Base-by-base conservation (phyloP, 37 sponge, comb jelly and placozoan species). In the Chondrosia reniformis region DNA sequence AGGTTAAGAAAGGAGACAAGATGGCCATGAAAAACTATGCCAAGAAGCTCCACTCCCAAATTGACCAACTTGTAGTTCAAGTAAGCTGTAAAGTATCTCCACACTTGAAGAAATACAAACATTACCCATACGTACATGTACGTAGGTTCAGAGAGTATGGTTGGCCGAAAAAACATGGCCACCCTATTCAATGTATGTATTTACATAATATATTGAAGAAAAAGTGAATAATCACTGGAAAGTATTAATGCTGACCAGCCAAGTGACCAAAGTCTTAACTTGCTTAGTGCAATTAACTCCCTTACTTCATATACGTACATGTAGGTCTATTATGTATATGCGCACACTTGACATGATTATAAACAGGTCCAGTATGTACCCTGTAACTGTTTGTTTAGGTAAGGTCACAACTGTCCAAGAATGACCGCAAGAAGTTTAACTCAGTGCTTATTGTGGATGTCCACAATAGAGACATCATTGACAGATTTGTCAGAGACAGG, bases 361-460 rank as follows among this genome's bases (percentile, higher is more conserved):
- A n/a, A 17, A 8, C 6, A 62, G 2, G 33, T 34, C 34, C 31
- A 17, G 66, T 13, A 32, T 28, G 58, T 34, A 2, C 7, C 33
- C 19, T 22, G 33, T 64, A 28, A 4, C 7, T 64, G 33, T 64
- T 13, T 36, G 19, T 13, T 12, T 67, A 93, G 93, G 92, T 97
- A 24, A 81, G 98, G 1, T 94, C 91, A 38, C 97, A 94, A 81
- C 83, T 98, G 84, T 58, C 74, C 27, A 96, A 93, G 83, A 98
- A 98, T 56, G 96, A 98, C 49, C 79, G 99, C 32, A 98, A 98
- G 94, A 98, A 98, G 86, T 95, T 96, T 86, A 98, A 98, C 79
- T 67, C 92, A 15, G 91, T 98, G 7, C 86, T 98, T 64, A 98
- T 96, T 74, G 91, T 98, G 32, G 99, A 98, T 66, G 99, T 98